Percentiles rank a stretch among this genome's conserved stretches.
These are phyloP conservation scores for Ooceraea biroi DNA, from an alignment of 1,140 invertebrate genomes.

Conservation along the genomic window DNA sequence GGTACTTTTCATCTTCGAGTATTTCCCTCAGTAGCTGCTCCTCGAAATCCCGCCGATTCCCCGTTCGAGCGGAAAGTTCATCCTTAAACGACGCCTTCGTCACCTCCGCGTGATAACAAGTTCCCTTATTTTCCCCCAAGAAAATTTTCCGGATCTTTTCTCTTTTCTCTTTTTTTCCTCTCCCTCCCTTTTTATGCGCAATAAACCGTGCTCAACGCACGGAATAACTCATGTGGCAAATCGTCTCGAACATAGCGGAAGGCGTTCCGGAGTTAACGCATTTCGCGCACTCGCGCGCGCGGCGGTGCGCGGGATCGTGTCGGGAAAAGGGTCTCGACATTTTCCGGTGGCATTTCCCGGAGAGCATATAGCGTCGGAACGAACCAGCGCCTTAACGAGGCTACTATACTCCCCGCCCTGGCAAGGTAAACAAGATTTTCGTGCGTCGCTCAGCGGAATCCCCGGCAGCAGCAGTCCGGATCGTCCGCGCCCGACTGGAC, in stretches of 20 bases:
- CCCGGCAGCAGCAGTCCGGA: background rate
- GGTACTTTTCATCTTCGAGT: background rate
- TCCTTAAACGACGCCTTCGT: background rate
- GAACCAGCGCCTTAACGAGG: constrained; percentile 41
- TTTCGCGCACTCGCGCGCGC: background rate
- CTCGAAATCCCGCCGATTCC: background rate
- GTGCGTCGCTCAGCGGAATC: constrained; percentile 28
- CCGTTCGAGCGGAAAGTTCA: background rate
- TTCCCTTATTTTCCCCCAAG: background rate
- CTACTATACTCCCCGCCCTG: background rate
- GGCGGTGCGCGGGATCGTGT: constrained; percentile 7
- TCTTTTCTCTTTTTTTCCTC: background rate
- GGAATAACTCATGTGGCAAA: constrained; percentile 19
- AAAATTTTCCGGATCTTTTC: background rate
- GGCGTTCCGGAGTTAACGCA: constrained; percentile 9
- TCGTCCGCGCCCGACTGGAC: background rate
- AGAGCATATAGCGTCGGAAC: constrained; percentile 16
- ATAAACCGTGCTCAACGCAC: constrained; percentile 2
- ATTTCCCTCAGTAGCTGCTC: background rate
- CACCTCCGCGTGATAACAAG: background rate
- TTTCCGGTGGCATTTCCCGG: constrained; percentile 39
- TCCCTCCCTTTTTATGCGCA: constrained; percentile 1
- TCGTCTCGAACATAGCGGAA: background rate
- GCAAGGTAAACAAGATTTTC: constrained; percentile 57
- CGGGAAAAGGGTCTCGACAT: constrained; percentile 34